A percentile compares a stretch with the other conserved stretches of the same genome.
Evolutionary conservation across 2,113 vertebrate genomes (phyloP).

Genomic region (Hucho hucho): DNA sequence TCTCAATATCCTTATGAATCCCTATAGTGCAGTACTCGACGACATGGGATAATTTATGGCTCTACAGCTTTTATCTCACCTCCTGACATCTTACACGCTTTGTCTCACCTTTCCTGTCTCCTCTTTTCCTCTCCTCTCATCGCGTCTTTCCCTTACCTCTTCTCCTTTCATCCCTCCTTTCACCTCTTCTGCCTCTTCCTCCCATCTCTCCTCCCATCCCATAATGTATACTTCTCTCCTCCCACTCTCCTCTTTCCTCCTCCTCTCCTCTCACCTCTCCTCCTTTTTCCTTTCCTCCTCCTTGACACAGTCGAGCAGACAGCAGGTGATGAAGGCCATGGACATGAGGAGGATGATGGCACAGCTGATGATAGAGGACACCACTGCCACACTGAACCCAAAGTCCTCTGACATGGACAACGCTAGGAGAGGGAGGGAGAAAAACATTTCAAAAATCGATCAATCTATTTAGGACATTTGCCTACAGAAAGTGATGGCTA

Average conservation of each 20-base stretch:
- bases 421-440: slow-evolving; percentile 62
- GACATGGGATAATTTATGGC: too few relatives aligned
- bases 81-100: too few relatives aligned
- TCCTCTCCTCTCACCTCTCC: slow-evolving; percentile 41
- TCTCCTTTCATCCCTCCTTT: too few relatives aligned
- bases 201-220: too few relatives aligned
- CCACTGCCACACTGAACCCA: slow-evolving; percentile 87
- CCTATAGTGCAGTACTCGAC: too few relatives aligned
- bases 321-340: slow-evolving; percentile 89
- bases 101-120: neutral
- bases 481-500: neutral
- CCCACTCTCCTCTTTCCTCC: too few relatives aligned
- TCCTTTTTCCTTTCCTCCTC: slow-evolving; percentile 70
- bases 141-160: too few relatives aligned
- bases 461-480: neutral
- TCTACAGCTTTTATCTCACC: too few relatives aligned
- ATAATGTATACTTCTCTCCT: too few relatives aligned
- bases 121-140: too few relatives aligned
- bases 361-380: slow-evolving; percentile 85
- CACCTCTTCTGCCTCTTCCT: too few relatives aligned
- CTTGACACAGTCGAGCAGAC: slow-evolving; percentile 82
- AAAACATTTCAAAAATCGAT: neutral
- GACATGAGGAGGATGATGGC: slow-evolving; percentile 89
- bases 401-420: slow-evolving; percentile 73
- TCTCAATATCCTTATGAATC: too few relatives aligned